These are phyloP conservation scores for Stomatorhinus ivindoensis DNA, from an alignment of 2,113 vertebrate species.

Conservation along the genomic window DNA sequence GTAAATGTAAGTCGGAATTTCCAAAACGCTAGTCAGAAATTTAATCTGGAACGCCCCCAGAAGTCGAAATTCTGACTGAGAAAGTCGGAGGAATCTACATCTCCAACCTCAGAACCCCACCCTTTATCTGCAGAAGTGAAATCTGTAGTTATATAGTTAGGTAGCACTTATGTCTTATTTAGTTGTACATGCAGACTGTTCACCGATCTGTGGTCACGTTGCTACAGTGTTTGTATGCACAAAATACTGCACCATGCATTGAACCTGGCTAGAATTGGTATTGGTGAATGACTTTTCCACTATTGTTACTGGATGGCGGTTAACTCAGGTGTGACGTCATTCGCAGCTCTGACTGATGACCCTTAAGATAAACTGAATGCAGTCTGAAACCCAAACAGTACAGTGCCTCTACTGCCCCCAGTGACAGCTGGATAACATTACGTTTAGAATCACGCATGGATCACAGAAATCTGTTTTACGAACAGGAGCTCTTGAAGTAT, in stretches of 20 bases:
- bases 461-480: background rate
- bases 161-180: background rate
- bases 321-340: too few species aligned
- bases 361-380: too few species aligned
- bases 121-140: background rate
- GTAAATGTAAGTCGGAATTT: background rate
- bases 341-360: too few species aligned
- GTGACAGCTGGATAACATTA: background rate
- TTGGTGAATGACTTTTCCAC: background rate
- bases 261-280: background rate
- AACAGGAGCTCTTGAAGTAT: background rate
- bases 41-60: background rate
- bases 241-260: background rate
- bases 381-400: background rate
- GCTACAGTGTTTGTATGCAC: background rate
- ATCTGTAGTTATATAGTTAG: background rate
- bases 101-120: background rate
- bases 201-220: background rate
- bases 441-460: background rate
- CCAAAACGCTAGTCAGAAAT: background rate
- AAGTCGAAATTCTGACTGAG: background rate
- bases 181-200: background rate
- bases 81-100: background rate
- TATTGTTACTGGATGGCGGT: background rate
- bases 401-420: background rate